These are phyloP conservation scores for Kryptopterus vitreolus DNA, from an alignment of 2,797 vertebrate species.

Conservation along the genomic window DNA sequence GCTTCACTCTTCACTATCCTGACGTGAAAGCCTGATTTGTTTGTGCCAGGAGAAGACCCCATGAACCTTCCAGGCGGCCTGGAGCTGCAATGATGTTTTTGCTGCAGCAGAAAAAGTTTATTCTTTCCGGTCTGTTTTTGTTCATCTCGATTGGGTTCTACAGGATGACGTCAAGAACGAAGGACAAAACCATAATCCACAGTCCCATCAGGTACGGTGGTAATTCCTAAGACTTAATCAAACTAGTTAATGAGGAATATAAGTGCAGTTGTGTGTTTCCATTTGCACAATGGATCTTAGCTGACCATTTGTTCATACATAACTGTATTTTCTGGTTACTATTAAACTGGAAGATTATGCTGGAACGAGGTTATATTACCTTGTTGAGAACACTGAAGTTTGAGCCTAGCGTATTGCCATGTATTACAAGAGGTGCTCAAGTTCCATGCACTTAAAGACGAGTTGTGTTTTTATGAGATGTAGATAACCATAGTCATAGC, in stretches of 20 bases:
- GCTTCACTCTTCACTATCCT: not conserved
- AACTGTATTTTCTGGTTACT: no score
- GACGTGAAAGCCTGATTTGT: not conserved
- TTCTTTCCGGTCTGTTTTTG: conserved; percentile 39
- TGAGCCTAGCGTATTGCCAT: not conserved
- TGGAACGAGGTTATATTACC: not conserved
- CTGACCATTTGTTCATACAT: not conserved
- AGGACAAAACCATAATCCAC: not conserved
- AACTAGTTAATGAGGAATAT: not conserved
- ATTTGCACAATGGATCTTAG: not conserved
- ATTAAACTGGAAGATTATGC: not conserved
- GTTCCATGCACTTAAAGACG: not conserved
- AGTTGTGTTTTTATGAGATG: not conserved
- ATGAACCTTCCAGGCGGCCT: conserved; percentile 53
- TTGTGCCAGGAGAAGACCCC: conserved; percentile 10
- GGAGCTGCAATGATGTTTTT: conserved; percentile 47
- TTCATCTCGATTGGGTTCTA: conserved; percentile 56
- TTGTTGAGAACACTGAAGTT: not conserved
- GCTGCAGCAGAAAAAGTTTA: conserved; percentile 43
- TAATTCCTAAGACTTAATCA: not conserved
- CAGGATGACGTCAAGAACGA: conserved; percentile 49
- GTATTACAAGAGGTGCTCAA: not conserved
- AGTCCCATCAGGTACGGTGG: not conserved
- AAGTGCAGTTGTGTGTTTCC: not conserved
- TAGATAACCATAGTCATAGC: not conserved